Percentiles rank a stretch among this genome's conserved stretches.
Conservation (phyloP, 2,113 vertebrate species). For the Okapia johnstoni region DNA sequence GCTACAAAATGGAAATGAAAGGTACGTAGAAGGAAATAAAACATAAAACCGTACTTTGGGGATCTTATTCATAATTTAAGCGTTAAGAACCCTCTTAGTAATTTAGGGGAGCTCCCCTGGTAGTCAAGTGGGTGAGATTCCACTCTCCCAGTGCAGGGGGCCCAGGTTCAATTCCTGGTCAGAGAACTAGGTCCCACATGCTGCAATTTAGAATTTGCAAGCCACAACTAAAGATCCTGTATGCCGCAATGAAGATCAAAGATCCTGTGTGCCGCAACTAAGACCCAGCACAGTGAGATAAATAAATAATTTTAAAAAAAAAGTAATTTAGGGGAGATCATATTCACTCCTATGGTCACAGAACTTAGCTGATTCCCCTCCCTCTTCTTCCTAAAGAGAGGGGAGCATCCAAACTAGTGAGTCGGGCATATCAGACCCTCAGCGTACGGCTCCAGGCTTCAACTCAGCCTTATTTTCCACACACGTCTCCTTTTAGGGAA, state of each 20-base stretch:
- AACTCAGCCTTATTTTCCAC: neutral
- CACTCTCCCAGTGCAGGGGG: neutral
- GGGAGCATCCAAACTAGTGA: neutral
- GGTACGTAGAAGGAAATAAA: neutral
- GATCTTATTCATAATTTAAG: conserved; percentile 1
- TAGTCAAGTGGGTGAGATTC: neutral
- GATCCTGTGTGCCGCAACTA: neutral
- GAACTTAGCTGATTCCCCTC: neutral
- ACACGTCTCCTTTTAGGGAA: neutral
- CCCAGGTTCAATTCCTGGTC: neutral
- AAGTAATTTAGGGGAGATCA: neutral
- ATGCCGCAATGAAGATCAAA: rapidly evolving
- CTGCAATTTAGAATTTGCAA: neutral
- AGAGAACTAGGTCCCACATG: neutral
- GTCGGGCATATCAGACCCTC: neutral
- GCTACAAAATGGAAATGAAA: neutral
- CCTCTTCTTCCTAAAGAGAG: neutral
- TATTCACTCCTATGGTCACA: neutral
- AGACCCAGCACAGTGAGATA: neutral
- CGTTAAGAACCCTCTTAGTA: neutral
- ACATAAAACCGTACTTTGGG: neutral
- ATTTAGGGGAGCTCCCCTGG: neutral
- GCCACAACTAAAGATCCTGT: neutral
- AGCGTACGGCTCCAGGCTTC: neutral
- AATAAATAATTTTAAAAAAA: rapidly evolving